These are phyloP conservation scores for Mus pahari DNA, from an alignment of 2,113 vertebrate genomes.

Conservation along the genomic window DNA sequence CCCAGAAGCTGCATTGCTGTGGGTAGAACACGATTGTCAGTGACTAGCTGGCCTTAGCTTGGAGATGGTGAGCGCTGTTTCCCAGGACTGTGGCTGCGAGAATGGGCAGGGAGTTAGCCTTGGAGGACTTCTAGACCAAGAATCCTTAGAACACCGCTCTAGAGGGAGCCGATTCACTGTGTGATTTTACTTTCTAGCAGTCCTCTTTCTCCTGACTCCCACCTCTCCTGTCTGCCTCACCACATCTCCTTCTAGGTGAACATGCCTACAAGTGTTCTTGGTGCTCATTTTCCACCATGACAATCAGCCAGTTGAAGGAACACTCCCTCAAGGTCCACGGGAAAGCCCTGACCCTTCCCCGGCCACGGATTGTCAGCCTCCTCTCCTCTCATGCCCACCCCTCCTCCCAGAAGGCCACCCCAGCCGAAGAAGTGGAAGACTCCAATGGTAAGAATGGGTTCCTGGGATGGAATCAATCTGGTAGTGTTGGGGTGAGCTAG, in stretches of 20 bases:
- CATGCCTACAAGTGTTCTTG: conserved; percentile 97
- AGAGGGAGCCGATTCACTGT: not conserved
- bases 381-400: conserved; percentile 91
- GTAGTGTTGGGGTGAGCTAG: not conserved
- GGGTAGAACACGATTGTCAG: not conserved
- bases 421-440: conserved; percentile 89
- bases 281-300: conserved; percentile 97
- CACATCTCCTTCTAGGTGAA: conserved; percentile 91
- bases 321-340: conserved; percentile 97
- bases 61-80: not conserved
- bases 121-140: not conserved
- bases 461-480: conserved; percentile 38
- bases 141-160: not conserved
- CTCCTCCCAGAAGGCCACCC: conserved; percentile 84
- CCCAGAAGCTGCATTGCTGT: not conserved
- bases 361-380: conserved; percentile 92
- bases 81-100: not conserved
- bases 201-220: not conserved
- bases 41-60: not conserved
- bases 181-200: conserved; percentile 15
- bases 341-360: conserved; percentile 94
- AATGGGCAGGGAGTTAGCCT: not conserved
- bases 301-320: conserved; percentile 98
- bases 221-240: not conserved
- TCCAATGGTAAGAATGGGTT: conserved; percentile 89